phyloP scores from a whole-genome alignment of 2,797 vertebrate genomes.

The Hemitrygon akajei region DNA sequence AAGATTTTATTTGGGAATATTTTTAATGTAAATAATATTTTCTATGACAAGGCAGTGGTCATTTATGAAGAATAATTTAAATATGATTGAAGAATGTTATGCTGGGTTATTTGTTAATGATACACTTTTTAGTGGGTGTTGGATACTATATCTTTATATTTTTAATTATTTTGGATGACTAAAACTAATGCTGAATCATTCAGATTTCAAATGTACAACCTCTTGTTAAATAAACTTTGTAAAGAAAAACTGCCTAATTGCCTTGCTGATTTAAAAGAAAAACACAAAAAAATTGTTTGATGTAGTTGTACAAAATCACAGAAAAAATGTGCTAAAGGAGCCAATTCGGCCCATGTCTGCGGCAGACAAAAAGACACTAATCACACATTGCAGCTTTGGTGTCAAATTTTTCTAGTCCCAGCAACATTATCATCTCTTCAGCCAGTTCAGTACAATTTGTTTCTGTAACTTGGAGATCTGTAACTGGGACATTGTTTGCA shows the following conservation, averaged over 20 bases:
- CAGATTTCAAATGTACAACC: constrained; percentile 67
- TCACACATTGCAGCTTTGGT: no score
- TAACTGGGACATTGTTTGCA: no score
- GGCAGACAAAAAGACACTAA: no score
- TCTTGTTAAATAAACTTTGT: constrained; percentile 63
- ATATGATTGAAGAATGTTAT: constrained; percentile 60
- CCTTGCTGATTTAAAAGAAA: neutral
- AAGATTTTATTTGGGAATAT: neutral
- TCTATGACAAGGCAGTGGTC: constrained; percentile 42
- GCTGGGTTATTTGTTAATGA: constrained; percentile 49
- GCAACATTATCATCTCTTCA: no score
- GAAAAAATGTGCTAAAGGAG: no score
- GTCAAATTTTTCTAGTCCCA: no score
- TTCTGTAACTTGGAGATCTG: no score
- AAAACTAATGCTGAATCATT: constrained; percentile 62
- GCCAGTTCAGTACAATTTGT: no score
- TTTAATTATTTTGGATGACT: constrained; percentile 50
- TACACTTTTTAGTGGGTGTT: constrained; percentile 49
- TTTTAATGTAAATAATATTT: constrained; percentile 48
- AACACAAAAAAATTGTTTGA: neutral
- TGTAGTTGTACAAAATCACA: no score
- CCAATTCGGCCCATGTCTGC: no score
- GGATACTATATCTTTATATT: constrained; percentile 53
- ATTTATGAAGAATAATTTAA: constrained; percentile 59
- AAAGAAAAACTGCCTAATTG: constrained; percentile 50